Percentiles rank a stretch among this genome's conserved stretches.
phyloP scores from a whole-genome alignment of 2,113 vertebrate species.

The Odocoileus hemionus region DNA sequence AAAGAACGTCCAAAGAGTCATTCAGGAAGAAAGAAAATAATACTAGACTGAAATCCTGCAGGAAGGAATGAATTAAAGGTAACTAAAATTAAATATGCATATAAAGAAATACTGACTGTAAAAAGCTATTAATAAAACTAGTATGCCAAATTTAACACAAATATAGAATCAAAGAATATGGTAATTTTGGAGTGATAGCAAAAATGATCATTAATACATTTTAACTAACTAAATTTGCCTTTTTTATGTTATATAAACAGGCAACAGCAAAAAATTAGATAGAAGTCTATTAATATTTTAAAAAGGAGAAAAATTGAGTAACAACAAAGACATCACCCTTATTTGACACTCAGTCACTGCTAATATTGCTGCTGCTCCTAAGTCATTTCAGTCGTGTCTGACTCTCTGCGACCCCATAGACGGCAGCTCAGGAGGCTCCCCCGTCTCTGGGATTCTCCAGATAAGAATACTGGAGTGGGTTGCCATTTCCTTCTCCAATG shows the following conservation, averaged over 20 bases:
- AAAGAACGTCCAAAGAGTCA: not conserved
- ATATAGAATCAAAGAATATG: not conserved
- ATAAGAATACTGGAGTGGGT: not conserved
- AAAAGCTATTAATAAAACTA: not conserved
- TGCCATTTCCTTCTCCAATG: not conserved
- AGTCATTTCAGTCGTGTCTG: rapidly evolving
- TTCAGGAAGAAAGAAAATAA: not conserved
- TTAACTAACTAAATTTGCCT: not conserved
- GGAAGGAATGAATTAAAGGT: not conserved
- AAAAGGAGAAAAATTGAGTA: not conserved
- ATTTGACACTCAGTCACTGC: not conserved
- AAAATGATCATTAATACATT: not conserved
- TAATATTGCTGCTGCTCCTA: not conserved
- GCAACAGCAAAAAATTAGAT: not conserved
- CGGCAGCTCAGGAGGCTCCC: not conserved
- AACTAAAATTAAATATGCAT: not conserved
- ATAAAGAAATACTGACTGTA: not conserved
- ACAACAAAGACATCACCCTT: not conserved
- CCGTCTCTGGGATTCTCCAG: not conserved
- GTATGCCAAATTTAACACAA: not conserved
- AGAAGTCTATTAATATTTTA: not conserved
- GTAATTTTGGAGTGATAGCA: not conserved
- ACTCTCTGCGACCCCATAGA: not conserved
- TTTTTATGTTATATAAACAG: not conserved
- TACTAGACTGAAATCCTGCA: not conserved